These are phyloP conservation scores for Sebastes alutus DNA, from an alignment of 2,797 vertebrate genomes.

Conservation along the genomic window DNA sequence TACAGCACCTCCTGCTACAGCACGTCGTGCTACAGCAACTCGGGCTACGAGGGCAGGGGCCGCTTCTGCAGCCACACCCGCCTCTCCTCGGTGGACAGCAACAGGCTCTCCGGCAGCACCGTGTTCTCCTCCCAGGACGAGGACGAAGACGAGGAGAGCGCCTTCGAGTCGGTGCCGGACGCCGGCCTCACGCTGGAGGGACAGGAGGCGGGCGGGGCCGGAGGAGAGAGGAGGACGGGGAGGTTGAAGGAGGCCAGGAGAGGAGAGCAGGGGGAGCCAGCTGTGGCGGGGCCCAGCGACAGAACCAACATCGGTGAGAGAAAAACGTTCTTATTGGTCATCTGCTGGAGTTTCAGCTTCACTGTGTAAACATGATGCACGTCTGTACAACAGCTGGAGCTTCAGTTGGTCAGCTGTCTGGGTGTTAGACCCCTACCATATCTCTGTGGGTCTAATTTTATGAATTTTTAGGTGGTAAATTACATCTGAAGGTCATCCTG, in stretches of 20 bases:
- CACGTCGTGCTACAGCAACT: slow-evolving; percentile 90
- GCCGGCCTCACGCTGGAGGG: slow-evolving; percentile 84
- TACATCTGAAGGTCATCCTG: no score
- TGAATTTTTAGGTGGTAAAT: no score
- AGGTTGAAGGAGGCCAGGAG: slow-evolving; percentile 78
- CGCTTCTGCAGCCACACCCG: slow-evolving; percentile 93
- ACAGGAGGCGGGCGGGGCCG: slow-evolving; percentile 78
- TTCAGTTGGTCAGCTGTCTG: not conserved
- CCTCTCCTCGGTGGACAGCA: slow-evolving; percentile 96
- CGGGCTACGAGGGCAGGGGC: slow-evolving; percentile 86
- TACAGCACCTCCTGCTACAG: slow-evolving; percentile 96
- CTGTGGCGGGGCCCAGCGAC: slow-evolving; percentile 86
- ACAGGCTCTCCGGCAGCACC: slow-evolving; percentile 94
- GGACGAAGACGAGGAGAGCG: slow-evolving; percentile 89
- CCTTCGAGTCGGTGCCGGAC: slow-evolving; percentile 91
- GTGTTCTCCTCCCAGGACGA: slow-evolving; percentile 98
- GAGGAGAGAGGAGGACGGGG: slow-evolving; percentile 77
- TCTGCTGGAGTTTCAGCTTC: not conserved
- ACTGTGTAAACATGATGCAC: not conserved
- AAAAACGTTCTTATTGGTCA: not conserved
- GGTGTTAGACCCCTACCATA: not conserved
- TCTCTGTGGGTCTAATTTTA: not conserved
- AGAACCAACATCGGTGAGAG: slow-evolving; percentile 88
- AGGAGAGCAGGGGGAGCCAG: slow-evolving; percentile 82
- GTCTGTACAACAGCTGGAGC: not conserved